Base-by-base conservation (phyloP, 2,113 vertebrate genomes). In the Leiothrix lutea region DNA sequence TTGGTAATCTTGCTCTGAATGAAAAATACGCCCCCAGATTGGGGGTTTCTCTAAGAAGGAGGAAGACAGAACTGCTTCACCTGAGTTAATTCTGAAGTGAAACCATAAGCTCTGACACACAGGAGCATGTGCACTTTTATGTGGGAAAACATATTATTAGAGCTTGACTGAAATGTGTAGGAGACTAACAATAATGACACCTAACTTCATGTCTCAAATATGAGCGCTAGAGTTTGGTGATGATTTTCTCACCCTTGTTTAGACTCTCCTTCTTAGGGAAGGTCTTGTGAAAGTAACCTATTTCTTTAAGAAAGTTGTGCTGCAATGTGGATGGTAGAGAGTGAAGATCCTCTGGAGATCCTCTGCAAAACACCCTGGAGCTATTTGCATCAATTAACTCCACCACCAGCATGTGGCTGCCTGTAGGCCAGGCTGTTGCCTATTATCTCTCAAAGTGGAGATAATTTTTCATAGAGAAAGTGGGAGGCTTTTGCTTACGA, bases 141-240 rank as follows among this genome's bases (percentile, higher is more conserved):
- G 56, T 95, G 85, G 85, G 79, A 93, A 93, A 75, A 77, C 28
- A 51, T 92, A 86, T 94, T 91, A 87, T 88, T 88, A 96, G 54
- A 83, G 51, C 22, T 90, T 83, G 86, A 74, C 75, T 62, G 75
- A 90, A 90, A 80, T 35, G 26, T 82, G 80, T 80, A 70, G 67
- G 71, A 74, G 56, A 64, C 51, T 83, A 64, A 78, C 44, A 84
- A 77, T 83, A 94, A 90, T 64, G 64, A 42, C 72, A 71, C 48
- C 45, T 80, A 77, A 69, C 24, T 83, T 74, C 6, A 36, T 22
- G 50, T 83, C 79, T 90, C 74, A 92, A 6, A 73, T 38, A 80
- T 42, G 42, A 71, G 17, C 64, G 36, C 15, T 40, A 50, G 51
- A 67, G 6, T 60, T 78, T 62, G 31, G 24, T 53, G 56, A 29